Evolutionary conservation across 2,888 invertebrate species (phyloP), one percentile per base, ranked within the genome.

Genomic region (Thereva nobilitata): DNA sequence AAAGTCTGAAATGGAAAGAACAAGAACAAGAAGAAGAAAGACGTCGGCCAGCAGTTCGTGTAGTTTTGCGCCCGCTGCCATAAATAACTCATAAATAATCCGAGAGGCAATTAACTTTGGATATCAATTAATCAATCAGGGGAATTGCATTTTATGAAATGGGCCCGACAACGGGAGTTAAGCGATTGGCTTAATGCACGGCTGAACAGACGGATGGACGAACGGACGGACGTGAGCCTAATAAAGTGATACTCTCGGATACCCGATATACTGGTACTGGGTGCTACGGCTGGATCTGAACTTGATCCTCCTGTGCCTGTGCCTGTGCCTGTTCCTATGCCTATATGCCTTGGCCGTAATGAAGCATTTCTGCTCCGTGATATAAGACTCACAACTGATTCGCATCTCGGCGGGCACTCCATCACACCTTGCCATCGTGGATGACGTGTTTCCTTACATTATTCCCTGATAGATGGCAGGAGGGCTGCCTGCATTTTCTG

Each of bases 111-210:
- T 76, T 76, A 76, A 76, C 75, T 76, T 74, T 72, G 73, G 74
- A 74, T 75, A 75, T 76, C 76, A 76, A 76, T 76, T 76, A 76
- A 76, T 76, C 76, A 76, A 76, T 76, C 76, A 75, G 72, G 68
- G 59, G 42, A 59, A 68, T 68, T 68, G 56, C 63, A 66, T 68
- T 68, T 68, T 65, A 68, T 65, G 63, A 68, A 66, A 59, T 47
- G 55, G 63, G 55, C 40, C 66, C 37, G 64, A 50, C 66, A 38
- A 42, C 53, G 54, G 34, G 54, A 49, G 56, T 64, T 56, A 52
- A 44, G 44, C 57, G 64, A 64, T 67, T 67, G 67, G 67, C 49
- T 68, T 23, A 23, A 23, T 23, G 23, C 23, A 23, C 23, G 23
- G 23, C 23, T 23, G 23, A 23, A 2, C 23, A 23, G 64, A 49